A percentile compares a stretch with the other conserved stretches of the same genome.
Conservation (phyloP, 2,797 vertebrate species). For the Morelia viridis region DNA sequence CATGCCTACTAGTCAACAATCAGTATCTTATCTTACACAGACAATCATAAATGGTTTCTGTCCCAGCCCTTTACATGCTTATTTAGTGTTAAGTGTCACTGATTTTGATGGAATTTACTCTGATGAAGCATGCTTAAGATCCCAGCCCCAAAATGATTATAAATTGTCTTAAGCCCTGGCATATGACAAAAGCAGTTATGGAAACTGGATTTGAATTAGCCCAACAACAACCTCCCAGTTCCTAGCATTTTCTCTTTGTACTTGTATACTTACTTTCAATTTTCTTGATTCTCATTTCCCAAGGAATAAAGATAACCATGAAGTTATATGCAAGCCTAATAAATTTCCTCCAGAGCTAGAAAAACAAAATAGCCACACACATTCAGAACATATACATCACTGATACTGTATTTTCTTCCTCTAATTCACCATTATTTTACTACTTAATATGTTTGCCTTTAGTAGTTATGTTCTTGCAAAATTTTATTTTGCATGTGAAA, state of each 20-base stretch:
- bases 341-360: slow-evolving; percentile 90
- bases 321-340: slow-evolving; percentile 89
- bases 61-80: no score
- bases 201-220: not conserved
- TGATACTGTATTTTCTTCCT: not conserved
- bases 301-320: slow-evolving; percentile 91
- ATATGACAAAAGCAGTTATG: no score
- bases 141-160: not conserved
- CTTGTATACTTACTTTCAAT: slow-evolving; percentile 89
- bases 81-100: no score
- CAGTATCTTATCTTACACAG: not conserved
- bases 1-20: not conserved
- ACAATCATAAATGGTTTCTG: not conserved
- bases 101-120: not conserved
- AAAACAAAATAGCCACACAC: slow-evolving; percentile 9
- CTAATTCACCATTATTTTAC: not conserved
- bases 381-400: not conserved
- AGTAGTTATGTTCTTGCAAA: not conserved
- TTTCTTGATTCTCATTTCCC: slow-evolving; percentile 98
- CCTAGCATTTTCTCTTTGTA: not conserved
- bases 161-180: not conserved
- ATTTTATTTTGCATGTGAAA: not conserved
- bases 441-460: not conserved
- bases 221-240: not conserved
- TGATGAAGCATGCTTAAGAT: not conserved